Conservation (phyloP, 2,888 invertebrate genomes). For the Meganola albula region DNA sequence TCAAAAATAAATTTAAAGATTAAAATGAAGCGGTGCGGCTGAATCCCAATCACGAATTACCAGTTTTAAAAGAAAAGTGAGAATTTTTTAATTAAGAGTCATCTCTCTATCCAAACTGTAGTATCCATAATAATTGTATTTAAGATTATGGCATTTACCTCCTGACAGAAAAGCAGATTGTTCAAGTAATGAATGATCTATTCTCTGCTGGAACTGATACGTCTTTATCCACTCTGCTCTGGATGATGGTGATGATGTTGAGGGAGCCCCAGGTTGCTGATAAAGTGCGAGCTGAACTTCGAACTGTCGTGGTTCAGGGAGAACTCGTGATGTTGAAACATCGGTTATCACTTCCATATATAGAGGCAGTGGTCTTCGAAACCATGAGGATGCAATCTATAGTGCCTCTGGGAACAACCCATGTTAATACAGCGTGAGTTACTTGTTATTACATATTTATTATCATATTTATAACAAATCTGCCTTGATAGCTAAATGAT, state of each 20-base stretch:
- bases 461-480: too few relatives aligned
- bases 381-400: slow-evolving; percentile 86
- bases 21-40: too few relatives aligned
- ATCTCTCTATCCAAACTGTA: too few relatives aligned
- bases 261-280: slow-evolving; percentile 84
- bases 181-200: slow-evolving; percentile 90
- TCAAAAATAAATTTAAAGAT: too few relatives aligned
- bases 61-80: too few relatives aligned
- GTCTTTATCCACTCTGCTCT: slow-evolving; percentile 87
- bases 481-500: too few relatives aligned
- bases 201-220: slow-evolving; percentile 94
- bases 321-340: slow-evolving; percentile 86
- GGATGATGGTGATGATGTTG: slow-evolving; percentile 89
- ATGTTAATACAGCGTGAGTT: slow-evolving; percentile 88
- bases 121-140: too few relatives aligned
- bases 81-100: too few relatives aligned
- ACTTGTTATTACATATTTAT: too few relatives aligned
- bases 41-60: too few relatives aligned
- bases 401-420: slow-evolving; percentile 90
- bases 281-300: slow-evolving; percentile 86
- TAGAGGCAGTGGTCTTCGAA: slow-evolving; percentile 89
- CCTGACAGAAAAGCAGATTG: slow-evolving; percentile 85
- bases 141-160: too few relatives aligned
- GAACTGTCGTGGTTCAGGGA: slow-evolving; percentile 83
- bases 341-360: slow-evolving; percentile 83